Base-by-base conservation (phyloP, 2,888 invertebrate species). In the Ferrisia virgata region DNA sequence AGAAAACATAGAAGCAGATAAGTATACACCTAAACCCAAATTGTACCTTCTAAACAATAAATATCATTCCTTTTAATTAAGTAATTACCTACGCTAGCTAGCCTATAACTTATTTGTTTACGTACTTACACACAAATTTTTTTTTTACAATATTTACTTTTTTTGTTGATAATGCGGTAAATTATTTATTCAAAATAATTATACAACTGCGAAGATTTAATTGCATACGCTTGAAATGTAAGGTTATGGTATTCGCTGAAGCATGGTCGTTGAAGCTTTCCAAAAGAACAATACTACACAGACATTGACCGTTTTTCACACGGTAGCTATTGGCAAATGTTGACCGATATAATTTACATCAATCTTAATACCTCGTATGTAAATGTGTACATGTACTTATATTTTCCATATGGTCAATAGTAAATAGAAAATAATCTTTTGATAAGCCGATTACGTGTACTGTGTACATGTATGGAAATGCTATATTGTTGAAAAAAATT, bases 251-350 rank as follows among this genome's bases (percentile, higher is more conserved):
- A 64, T 3, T 64, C 64, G 64, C 64, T 64, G 64, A 64, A 64
- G 28, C 64, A 64, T 64, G 64, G 28, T 64, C 31, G 64, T 64
- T 18, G 15, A 64, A 64, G 31, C 15, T 64, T 64, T 64, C n/a
- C 25, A 64, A 1, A 11, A 6, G 28, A 64, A 64, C 64, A 64
- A 64, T 64, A 28, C 64, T 31, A 28, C 15, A 15, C 15, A 64
- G 64, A 64, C 64, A 64, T 64, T 64, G 64, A 64, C 64, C 64
- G 64, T 64, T 64, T 64, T 64, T 64, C 64, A 28, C 64, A 64
- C 64, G 28, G 15, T 15, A 13, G 8, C 64, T 64, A 13, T 64
- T 64, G 64, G 64, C 28, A 64, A 64, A 64, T 64, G 64, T 31
- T 58, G 15, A 28, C 31, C 6, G 64, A 18, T 31, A 64, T 64